Evolutionary conservation across 2,888 invertebrate species (phyloP), one percentile per base, ranked within the genome.

Genomic region (Standfussiana lucernea): DNA sequence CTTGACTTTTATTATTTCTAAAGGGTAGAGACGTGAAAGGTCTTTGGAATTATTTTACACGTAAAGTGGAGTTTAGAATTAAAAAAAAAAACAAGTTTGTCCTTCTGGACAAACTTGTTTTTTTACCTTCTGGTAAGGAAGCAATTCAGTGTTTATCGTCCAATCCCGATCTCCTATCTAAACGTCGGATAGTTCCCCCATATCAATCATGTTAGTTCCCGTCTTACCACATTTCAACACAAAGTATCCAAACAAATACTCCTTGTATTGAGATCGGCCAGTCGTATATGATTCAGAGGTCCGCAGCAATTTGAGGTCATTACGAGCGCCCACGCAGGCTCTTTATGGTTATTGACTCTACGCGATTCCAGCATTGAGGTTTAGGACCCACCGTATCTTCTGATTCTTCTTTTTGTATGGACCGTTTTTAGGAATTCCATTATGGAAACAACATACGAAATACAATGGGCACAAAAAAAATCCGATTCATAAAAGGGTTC

Each of bases 291-390:
- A 86, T 83, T 86, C 88, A 86, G 76, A 74, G 72, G n/a, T 69
- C 47, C 69, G 45, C 79, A 72, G 53, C 64, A 84, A 82, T 82
- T 78, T 82, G 76, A 65, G 56, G 69, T 62, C 75, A 82, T 86
- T 80, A 78, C 64, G 67, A 73, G 42, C 66, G 72, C 88, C 87
- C 67, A 87, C 89, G 71, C 82, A 59, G 59, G 6, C 74, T 61
- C 40, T 88, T 81, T 81, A 72, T 78, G 78, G 73, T 82, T 86
- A 88, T 84, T 88, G 82, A 88, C 80, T 79, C 28, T 69, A 72
- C 74, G 74, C 71, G 47, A 65, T 45, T 62, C 47, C 65, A 82
- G 61, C 40, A 8, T 82, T 40, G 15, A 69, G 61, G 66, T 69
- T 70, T 67, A 65, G 45, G 37, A 53, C 21, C 40, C 32, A 64